Conservation (phyloP, 1,140 invertebrate species). For the Coptotermes formosanus region DNA sequence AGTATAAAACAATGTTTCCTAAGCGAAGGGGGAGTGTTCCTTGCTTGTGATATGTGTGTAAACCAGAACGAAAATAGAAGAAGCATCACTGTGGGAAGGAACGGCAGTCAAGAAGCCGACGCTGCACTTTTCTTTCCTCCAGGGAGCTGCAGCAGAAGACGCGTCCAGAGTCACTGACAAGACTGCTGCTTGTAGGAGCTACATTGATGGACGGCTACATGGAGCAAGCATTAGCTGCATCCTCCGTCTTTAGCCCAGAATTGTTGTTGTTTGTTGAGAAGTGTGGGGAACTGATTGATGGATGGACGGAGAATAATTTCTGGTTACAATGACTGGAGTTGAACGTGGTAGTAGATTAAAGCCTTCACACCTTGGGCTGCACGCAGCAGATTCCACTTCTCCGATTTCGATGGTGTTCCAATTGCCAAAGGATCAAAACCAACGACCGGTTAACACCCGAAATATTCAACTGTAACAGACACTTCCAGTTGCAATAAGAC, state of each 20-base stretch:
- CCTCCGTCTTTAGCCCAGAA: not conserved
- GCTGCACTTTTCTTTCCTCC: not conserved
- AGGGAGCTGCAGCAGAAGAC: not conserved
- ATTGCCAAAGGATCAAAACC: no score
- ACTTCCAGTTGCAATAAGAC: no score
- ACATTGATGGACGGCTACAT: not conserved
- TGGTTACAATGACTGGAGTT: not conserved
- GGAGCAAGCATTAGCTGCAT: not conserved
- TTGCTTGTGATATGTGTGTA: not conserved
- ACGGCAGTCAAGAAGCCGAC: not conserved
- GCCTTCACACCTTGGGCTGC: not conserved
- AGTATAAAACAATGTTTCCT: not conserved
- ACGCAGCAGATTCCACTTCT: no score
- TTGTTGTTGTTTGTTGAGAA: not conserved
- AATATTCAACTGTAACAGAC: no score
- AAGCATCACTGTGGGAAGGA: slow-evolving; percentile 2
- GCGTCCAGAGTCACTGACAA: not conserved
- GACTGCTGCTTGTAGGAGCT: not conserved
- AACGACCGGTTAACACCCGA: no score
- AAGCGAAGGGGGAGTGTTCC: not conserved
- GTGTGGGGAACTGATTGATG: not conserved
- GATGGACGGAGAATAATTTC: slow-evolving; percentile 5
- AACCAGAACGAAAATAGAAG: not conserved
- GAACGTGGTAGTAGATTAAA: not conserved
- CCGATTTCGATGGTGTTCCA: no score